Percentiles rank a stretch among this genome's conserved stretches.
These are phyloP conservation scores for Sphaeramia orbicularis DNA, from an alignment of 2,797 vertebrate species.

Conservation along the genomic window DNA sequence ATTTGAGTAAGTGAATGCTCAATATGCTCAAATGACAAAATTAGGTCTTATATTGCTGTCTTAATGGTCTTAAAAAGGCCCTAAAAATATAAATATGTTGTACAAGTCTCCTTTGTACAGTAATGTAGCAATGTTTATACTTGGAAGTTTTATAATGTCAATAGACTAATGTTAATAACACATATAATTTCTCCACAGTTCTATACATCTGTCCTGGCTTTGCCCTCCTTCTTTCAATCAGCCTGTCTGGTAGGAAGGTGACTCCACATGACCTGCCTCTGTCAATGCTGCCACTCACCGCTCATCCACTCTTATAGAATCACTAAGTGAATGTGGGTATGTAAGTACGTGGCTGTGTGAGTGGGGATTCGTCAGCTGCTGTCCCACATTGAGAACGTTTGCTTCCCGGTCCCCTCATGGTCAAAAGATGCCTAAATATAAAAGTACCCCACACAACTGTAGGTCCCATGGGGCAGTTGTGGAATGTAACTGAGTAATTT, in stretches of 20 bases:
- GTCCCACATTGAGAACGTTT: conserved; percentile 57
- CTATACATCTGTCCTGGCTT: not conserved
- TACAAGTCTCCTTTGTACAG: not conserved
- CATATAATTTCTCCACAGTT: not conserved
- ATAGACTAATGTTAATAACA: not conserved
- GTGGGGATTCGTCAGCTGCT: conserved; percentile 73
- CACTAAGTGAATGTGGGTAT: conserved; percentile 41
- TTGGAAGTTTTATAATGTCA: not conserved
- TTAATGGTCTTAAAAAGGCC: too few species aligned
- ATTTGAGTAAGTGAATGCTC: too few species aligned
- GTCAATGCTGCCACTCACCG: conserved; percentile 28
- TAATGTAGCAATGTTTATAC: not conserved
- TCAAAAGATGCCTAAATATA: conserved; percentile 76
- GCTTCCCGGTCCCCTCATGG: conserved; percentile 48
- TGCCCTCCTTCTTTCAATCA: conserved; percentile 19
- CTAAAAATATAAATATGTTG: too few species aligned
- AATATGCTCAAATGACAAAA: too few species aligned
- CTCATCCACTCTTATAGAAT: conserved; percentile 49
- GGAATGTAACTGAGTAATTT: too few species aligned
- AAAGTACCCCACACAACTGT: conserved; percentile 45
- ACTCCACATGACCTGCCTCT: conserved; percentile 44
- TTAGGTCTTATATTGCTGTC: too few species aligned
- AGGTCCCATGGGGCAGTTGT: conserved; percentile 26
- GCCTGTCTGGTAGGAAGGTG: conserved; percentile 39
- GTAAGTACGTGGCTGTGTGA: conserved; percentile 56